Conservation (phyloP, 2,797 vertebrate genomes). For the Pantherophis alleghaniensis region DNA sequence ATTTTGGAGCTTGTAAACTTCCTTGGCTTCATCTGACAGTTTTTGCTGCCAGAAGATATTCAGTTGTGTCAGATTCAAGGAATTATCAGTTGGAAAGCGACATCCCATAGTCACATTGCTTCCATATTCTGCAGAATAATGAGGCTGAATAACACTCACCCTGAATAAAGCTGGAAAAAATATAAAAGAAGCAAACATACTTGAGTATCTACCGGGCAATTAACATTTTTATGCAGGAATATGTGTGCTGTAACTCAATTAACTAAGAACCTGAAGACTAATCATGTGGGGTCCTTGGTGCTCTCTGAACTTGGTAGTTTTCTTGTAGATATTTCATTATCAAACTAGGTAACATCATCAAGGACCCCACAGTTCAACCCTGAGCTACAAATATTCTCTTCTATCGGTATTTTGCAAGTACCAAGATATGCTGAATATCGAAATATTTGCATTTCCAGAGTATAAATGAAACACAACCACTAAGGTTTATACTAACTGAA, state of each 20-base stretch:
- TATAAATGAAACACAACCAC: not conserved
- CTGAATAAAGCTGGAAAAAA: conserved; percentile 76
- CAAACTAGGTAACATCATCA: not conserved
- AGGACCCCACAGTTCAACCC: not conserved
- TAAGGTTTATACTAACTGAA: not conserved
- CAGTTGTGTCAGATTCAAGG: conserved; percentile 50
- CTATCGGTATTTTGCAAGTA: not conserved
- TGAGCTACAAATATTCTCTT: not conserved
- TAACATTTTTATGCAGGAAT: not conserved
- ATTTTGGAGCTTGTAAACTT: conserved; percentile 64
- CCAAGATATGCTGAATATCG: not conserved
- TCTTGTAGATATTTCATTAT: not conserved
- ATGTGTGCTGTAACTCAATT: not conserved
- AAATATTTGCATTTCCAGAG: not conserved
- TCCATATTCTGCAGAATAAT: conserved; percentile 69
- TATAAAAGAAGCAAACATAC: conserved; percentile 21
- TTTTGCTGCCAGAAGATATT: conserved; percentile 75
- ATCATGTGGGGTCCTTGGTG: not conserved
- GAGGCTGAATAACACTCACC: conserved; percentile 72
- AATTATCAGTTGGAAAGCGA: conserved; percentile 70
- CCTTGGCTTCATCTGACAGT: conserved; percentile 41
- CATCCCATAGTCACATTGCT: conserved; percentile 79
- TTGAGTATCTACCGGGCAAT: not conserved
- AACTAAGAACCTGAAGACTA: not conserved
- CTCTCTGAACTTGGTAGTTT: not conserved